These are phyloP conservation scores for Geophilus truncorum DNA, from an alignment of 2,888 invertebrate species.

Conservation along the genomic window DNA sequence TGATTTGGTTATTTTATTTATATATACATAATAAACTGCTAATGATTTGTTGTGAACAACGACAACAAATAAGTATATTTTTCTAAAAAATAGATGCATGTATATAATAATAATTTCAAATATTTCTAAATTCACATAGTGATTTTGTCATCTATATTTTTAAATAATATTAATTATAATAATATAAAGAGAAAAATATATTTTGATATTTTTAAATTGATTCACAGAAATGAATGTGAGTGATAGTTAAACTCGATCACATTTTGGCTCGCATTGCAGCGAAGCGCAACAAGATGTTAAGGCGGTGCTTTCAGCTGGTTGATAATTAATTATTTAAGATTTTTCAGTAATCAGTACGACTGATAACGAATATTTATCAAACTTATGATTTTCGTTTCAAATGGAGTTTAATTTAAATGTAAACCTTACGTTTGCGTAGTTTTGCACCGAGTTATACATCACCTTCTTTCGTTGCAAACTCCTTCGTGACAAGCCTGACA, in stretches of 20 bases:
- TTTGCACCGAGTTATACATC: constrained; percentile 25
- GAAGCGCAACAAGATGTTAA: not conserved
- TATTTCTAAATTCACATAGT: too few relatives aligned
- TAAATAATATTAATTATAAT: too few relatives aligned
- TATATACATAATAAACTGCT: not conserved
- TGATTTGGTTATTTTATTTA: not conserved
- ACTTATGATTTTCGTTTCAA: too few relatives aligned
- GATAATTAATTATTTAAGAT: not conserved
- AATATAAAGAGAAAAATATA: not conserved
- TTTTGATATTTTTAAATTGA: not conserved
- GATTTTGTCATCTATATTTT: too few relatives aligned
- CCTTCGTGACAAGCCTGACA: constrained; percentile 53
- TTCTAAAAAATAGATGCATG: not conserved
- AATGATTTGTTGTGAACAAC: not conserved
- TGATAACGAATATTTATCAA: too few relatives aligned
- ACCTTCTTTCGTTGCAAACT: constrained; percentile 39
- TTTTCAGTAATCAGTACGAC: too few relatives aligned
- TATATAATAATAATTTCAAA: not conserved
- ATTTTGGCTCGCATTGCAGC: not conserved
- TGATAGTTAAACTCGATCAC: not conserved
- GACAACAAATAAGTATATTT: not conserved
- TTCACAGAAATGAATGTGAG: not conserved
- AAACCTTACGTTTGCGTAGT: too few relatives aligned
- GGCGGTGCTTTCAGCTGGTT: not conserved
- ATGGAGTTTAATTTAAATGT: too few relatives aligned